Evolutionary conservation across 2,888 invertebrate genomes (phyloP), one percentile per base, ranked within the genome.

Genomic region (Blastobasis adustella): DNA sequence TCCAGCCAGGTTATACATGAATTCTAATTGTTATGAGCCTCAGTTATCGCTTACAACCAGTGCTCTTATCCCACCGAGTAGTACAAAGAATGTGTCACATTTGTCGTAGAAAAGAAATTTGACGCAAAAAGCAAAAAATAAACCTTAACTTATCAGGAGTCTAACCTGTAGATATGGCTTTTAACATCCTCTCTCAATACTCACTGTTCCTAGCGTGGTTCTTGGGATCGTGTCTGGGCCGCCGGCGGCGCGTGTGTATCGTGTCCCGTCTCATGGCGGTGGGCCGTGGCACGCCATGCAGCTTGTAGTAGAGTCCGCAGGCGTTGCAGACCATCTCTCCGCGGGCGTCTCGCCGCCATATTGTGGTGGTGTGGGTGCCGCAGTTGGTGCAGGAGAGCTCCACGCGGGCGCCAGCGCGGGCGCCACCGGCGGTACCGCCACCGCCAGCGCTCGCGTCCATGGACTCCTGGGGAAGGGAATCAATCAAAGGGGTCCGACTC

Each of bases 321-420:
- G 99, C 99, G 87, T 99, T 99, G 87, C 99, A 99, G 54, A 99
- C 99, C 91, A 99, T 98, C 90, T 99, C 98, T 3, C 98, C 98
- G 70, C 96, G 93, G 70, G 96, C 93, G 87, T 98, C 98, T 65
- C 99, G 91, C 68, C 99, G 90, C 99, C 99, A 99, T 59, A 99
- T 95, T 0, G 99, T 99, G 54, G 99, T 99, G 43, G 96, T 97
- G 77, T 95, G 93, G n/a, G 99, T 99, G 60, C 96, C 95, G 83
- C 99, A 99, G 90, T 99, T 99, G 64, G 96, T 96, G 84, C 99
- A 99, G 9, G 94, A 91, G 69, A 98, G 92, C 71, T 98, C 98
- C 37, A 95, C 92, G 49, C 96, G 90, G 60, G 89, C 81, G 37
- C 70, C 72, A 37, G 64, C 59, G 37, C 66, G 65, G 4, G 56